phyloP scores from a whole-genome alignment of 2,113 vertebrate genomes.

The Phyllostomus hastatus region DNA sequence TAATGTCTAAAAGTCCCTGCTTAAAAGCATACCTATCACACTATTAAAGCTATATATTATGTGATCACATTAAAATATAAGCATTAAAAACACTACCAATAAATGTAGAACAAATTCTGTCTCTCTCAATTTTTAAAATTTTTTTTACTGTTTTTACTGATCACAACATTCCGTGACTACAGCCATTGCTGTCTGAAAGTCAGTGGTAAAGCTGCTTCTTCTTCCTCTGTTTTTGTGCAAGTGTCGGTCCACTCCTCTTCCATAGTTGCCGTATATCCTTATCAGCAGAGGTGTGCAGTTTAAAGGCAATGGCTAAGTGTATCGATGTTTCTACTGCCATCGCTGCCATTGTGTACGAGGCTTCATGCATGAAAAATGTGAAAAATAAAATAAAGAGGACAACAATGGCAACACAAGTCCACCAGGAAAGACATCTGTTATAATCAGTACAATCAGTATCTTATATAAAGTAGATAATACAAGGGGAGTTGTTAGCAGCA shows the following conservation, averaged over 20 bases:
- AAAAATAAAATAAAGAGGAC: not conserved
- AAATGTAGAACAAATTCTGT: not conserved
- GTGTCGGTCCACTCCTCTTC: fast-evolving
- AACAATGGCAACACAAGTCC: not conserved
- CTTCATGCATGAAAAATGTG: not conserved
- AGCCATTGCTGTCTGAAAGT: not conserved
- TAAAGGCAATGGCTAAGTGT: not conserved
- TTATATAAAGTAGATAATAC: not conserved
- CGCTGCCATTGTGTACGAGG: not conserved
- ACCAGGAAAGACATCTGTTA: not conserved
- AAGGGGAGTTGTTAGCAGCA: not conserved
- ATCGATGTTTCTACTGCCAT: not conserved
- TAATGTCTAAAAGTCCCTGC: not conserved
- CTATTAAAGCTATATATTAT: not conserved
- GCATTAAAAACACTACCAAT: not conserved
- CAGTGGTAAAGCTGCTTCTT: not conserved
- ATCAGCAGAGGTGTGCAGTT: not conserved
- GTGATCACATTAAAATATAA: not conserved
- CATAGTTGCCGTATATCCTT: not conserved
- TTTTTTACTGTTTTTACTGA: not conserved
- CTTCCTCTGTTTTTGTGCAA: not conserved
- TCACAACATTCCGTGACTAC: not conserved
- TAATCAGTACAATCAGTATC: not conserved
- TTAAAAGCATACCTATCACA: not conserved
- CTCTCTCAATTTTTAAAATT: not conserved